Evolutionary conservation across 2,113 vertebrate species (phyloP).

Genomic region (Manacus vitellinus): DNA sequence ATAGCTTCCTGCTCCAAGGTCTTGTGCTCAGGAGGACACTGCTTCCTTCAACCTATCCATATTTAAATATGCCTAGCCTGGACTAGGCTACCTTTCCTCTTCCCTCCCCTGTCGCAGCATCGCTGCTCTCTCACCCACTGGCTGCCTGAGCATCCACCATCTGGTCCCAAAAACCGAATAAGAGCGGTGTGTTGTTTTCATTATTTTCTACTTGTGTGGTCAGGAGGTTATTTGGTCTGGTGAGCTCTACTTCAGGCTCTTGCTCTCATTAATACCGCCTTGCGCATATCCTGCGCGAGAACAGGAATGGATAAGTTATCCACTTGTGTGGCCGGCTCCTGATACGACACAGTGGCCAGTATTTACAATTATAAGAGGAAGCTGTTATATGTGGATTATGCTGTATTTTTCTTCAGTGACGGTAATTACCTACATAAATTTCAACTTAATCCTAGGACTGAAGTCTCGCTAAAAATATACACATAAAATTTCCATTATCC

Average conservation of each 20-base stretch:
- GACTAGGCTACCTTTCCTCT: neutral
- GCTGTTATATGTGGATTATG: constrained; percentile 43
- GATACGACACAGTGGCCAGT: constrained; percentile 67
- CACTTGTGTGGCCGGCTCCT: constrained; percentile 79
- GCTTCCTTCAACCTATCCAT: neutral
- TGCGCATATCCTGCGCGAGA: constrained; percentile 61
- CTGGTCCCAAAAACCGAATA: constrained; percentile 70
- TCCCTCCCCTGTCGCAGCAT: neutral
- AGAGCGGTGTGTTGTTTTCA: constrained; percentile 73
- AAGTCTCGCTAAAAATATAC: neutral
- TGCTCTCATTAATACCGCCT: constrained; percentile 71
- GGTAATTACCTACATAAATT: constrained; percentile 61
- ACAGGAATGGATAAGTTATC: constrained; percentile 63
- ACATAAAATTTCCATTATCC: constrained; percentile 14
- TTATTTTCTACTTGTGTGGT: constrained; percentile 84
- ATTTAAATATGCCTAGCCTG: neutral
- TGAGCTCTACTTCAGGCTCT: constrained; percentile 62
- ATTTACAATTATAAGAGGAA: constrained; percentile 71
- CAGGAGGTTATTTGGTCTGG: constrained; percentile 78
- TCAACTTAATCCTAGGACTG: constrained; percentile 35
- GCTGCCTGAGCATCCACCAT: constrained; percentile 66
- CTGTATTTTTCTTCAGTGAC: constrained; percentile 37
- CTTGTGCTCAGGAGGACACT: neutral
- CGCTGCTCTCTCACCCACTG: constrained; percentile 48
- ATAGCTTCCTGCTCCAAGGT: neutral